Evolutionary conservation across 1,140 invertebrate genomes (phyloP).

Genomic region (Chelonus insularis): DNA sequence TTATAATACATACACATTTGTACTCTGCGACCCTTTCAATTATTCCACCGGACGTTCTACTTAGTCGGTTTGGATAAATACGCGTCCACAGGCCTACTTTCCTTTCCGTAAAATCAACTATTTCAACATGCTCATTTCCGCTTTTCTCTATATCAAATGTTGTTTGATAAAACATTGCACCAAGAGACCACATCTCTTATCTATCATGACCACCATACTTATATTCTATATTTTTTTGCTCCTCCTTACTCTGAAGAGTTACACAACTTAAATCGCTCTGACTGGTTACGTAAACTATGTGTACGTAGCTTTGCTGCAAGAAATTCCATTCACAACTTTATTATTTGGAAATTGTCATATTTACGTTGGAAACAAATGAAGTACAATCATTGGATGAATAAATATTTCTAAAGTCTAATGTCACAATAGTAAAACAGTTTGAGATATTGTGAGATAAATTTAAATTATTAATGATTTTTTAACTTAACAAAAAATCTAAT

Average conservation of each 20-base stretch:
- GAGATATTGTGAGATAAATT: no score
- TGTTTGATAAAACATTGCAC: neutral
- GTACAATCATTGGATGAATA: no score
- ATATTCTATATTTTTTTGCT: neutral
- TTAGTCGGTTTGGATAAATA: constrained; percentile 30
- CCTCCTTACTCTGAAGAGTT: neutral
- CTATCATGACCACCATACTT: no score
- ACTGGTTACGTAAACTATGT: neutral
- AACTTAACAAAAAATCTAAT: no score
- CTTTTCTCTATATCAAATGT: constrained; percentile 1
- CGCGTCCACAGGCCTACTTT: constrained; percentile 34
- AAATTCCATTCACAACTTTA: neutral
- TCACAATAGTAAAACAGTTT: no score
- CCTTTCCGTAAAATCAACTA: constrained; percentile 22
- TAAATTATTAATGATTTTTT: no score
- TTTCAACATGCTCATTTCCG: constrained; percentile 7
- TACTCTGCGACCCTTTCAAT: constrained; percentile 29
- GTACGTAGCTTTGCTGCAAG: neutral
- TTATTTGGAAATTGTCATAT: neutral
- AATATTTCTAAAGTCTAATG: no score
- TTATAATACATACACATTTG: neutral
- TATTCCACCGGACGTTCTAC: constrained; percentile 34
- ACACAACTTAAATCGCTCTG: neutral
- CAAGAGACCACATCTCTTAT: no score
- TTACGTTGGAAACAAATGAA: no score